Evolutionary conservation across 2,888 invertebrate genomes (phyloP).

Genomic region (Sarcophaga caerulescens): DNA sequence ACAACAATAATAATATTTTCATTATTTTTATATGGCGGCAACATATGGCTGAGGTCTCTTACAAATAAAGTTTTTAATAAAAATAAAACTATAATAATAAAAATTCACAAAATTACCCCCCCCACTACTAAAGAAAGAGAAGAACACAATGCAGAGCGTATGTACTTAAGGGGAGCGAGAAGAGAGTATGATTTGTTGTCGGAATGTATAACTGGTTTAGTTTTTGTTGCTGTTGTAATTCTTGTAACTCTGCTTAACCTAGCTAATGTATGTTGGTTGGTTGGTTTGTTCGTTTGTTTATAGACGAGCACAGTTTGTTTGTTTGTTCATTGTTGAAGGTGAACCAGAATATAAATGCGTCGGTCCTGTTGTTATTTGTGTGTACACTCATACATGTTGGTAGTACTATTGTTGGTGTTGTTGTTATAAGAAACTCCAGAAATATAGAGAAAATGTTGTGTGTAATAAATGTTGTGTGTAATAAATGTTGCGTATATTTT

Average conservation of each 20-base stretch:
- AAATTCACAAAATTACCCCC: too few species aligned
- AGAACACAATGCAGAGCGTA: neutral
- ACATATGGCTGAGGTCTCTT: neutral
- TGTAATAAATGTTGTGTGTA: too few species aligned
- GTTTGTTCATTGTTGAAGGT: neutral
- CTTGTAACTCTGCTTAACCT: neutral
- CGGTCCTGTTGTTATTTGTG: neutral
- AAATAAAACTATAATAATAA: too few species aligned
- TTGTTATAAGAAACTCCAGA: too few species aligned
- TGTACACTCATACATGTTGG: too few species aligned
- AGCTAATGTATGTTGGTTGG: neutral
- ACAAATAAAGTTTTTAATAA: neutral
- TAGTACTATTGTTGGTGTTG: too few species aligned
- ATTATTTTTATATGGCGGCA: neutral
- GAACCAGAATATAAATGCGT: constrained; percentile 1
- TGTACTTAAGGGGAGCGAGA: neutral
- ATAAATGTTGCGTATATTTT: too few species aligned
- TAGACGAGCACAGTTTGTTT: neutral
- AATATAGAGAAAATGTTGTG: too few species aligned
- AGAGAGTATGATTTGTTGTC: neutral
- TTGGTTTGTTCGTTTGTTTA: neutral
- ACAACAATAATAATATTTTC: too few species aligned
- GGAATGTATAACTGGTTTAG: neutral
- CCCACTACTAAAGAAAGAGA: neutral
- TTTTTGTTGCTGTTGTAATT: neutral